These are phyloP conservation scores for Strigamia maritima DNA, from an alignment of 2,888 invertebrate genomes.

Conservation along the genomic window DNA sequence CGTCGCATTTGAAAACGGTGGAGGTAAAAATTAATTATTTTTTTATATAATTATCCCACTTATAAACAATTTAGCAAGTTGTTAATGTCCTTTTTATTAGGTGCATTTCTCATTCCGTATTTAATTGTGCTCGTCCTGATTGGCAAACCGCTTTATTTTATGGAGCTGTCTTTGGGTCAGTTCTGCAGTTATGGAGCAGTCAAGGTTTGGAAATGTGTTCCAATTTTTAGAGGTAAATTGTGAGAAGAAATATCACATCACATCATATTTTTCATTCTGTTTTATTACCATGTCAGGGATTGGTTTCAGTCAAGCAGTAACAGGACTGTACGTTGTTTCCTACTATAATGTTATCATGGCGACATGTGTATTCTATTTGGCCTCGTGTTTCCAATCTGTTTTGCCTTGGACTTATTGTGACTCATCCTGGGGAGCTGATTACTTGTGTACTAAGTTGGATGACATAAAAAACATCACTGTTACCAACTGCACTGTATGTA, in stretches of 20 bases:
- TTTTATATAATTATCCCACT: not conserved
- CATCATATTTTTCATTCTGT: not conserved
- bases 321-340: slow-evolving; percentile 47
- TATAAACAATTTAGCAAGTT: not conserved
- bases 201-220: slow-evolving; percentile 65
- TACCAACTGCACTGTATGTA: not conserved
- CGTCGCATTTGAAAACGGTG: slow-evolving; percentile 45
- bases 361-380: slow-evolving; percentile 49
- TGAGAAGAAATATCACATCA: not conserved
- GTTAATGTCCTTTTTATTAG: slow-evolving; percentile 55
- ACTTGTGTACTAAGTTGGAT: not conserved
- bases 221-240: slow-evolving; percentile 52
- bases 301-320: slow-evolving; percentile 49
- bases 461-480: not conserved
- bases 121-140: slow-evolving; percentile 68
- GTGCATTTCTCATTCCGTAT: slow-evolving; percentile 72
- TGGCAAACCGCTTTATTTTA: slow-evolving; percentile 74
- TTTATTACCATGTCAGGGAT: slow-evolving; percentile 45
- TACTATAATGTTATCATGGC: slow-evolving; percentile 50
- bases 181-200: slow-evolving; percentile 74
- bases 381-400: slow-evolving; percentile 46
- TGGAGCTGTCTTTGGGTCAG: slow-evolving; percentile 76
- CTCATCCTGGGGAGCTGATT: slow-evolving; percentile 47
- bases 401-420: slow-evolving; percentile 45
- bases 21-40: slow-evolving; percentile 42